Evolutionary conservation across 1,140 invertebrate genomes (phyloP).

Genomic region (Centruroides sculpturatus): DNA sequence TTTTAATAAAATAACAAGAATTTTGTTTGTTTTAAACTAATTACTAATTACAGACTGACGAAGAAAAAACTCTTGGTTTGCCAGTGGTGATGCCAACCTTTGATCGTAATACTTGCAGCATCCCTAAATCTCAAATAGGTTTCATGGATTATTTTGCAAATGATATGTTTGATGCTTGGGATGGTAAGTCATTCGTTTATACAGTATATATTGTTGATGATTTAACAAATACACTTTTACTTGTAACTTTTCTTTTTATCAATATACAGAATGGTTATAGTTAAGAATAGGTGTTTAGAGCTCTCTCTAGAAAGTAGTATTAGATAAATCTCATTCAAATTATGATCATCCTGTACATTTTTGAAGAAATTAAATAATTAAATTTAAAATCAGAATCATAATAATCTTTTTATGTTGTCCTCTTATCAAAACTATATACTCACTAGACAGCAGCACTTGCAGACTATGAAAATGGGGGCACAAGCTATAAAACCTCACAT

Average conservation of each 20-base stretch:
- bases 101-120: constrained; percentile 77
- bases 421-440: no score
- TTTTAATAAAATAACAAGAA: no score
- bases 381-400: no score
- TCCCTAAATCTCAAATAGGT: constrained; percentile 89
- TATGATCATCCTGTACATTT: no score
- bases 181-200: constrained; percentile 47
- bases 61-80: constrained; percentile 66
- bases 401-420: no score
- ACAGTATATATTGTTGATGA: background rate
- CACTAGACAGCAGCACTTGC: no score
- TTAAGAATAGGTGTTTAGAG: background rate
- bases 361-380: no score
- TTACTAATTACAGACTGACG: constrained; percentile 56
- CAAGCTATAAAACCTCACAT: no score
- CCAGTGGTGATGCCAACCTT: constrained; percentile 96
- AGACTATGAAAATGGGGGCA: no score
- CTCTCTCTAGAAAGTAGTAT: background rate
- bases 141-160: constrained; percentile 94
- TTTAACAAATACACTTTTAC: background rate
- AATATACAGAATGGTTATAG: constrained; percentile 1
- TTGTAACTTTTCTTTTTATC: background rate
- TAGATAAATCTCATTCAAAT: no score
- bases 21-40: background rate
- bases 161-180: constrained; percentile 94